Conservation (phyloP, 2,113 vertebrate genomes). For the Cichladusa arquata region DNA sequence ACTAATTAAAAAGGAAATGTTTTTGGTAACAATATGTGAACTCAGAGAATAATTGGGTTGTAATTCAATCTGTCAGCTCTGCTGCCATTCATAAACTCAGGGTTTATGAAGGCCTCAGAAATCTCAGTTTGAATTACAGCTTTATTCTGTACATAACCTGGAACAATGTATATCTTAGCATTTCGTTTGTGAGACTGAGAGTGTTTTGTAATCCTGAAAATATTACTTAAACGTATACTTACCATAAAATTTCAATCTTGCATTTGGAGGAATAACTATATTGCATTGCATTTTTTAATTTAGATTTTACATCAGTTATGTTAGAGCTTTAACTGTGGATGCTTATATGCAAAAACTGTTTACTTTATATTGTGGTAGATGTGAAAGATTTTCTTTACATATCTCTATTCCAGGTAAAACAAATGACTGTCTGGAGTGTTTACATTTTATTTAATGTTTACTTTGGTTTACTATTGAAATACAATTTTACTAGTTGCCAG, state of each 20-base stretch:
- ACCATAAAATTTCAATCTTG: not conserved
- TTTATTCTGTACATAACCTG: slow-evolving; percentile 5
- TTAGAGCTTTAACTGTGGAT: not conserved
- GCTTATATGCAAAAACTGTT: not conserved
- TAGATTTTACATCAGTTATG: not conserved
- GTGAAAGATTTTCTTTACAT: not conserved
- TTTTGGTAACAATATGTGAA: slow-evolving; percentile 18
- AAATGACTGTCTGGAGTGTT: not conserved
- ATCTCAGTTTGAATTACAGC: slow-evolving; percentile 24
- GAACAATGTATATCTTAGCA: slow-evolving; percentile 3
- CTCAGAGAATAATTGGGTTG: slow-evolving; percentile 20
- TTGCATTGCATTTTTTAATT: not conserved
- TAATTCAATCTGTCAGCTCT: slow-evolving; percentile 32
- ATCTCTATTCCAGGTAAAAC: not conserved
- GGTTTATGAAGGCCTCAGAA: slow-evolving; percentile 29
- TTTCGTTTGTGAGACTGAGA: slow-evolving; percentile 5
- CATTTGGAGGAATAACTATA: not conserved
- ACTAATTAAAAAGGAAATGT: slow-evolving; percentile 42
- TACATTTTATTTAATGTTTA: not conserved
- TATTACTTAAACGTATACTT: not conserved
- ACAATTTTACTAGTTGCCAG: not conserved
- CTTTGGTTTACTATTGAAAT: not conserved
- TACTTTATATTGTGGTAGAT: not conserved
- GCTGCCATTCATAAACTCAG: slow-evolving; percentile 40
- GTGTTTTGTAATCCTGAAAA: slow-evolving; percentile 14